phyloP scores from a whole-genome alignment of 2,888 invertebrate species.

The Lasiommata megera region DNA sequence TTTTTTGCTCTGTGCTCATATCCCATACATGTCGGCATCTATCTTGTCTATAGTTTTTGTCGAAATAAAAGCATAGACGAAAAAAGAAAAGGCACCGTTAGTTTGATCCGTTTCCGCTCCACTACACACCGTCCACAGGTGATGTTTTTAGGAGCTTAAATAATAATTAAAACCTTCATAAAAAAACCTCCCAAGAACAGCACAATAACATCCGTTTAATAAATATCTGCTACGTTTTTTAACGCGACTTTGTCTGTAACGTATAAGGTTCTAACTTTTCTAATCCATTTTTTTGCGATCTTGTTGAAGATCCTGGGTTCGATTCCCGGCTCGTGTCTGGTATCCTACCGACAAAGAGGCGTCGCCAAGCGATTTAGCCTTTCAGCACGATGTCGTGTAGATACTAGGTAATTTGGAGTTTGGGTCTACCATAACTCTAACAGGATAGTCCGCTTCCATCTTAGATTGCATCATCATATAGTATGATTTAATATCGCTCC shows the following conservation, averaged over 20 bases:
- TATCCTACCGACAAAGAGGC: too few species aligned
- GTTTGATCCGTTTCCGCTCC: slow-evolving; percentile 74
- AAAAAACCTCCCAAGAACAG: slow-evolving; percentile 41
- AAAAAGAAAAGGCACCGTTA: slow-evolving; percentile 72
- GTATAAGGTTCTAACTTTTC: too few species aligned
- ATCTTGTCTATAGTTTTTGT: slow-evolving; percentile 65
- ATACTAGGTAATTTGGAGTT: too few species aligned
- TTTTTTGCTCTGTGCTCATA: slow-evolving; percentile 62
- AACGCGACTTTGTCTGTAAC: background rate
- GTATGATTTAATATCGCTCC: too few species aligned
- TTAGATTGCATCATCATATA: too few species aligned
- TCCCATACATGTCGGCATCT: slow-evolving; percentile 67
- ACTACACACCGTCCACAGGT: slow-evolving; percentile 73
- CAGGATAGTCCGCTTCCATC: too few species aligned
- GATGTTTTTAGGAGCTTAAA: slow-evolving; percentile 64
- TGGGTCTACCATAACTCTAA: too few species aligned
- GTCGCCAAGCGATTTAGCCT: too few species aligned
- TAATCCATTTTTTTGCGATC: too few species aligned
- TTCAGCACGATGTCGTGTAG: too few species aligned
- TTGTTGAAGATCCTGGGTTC: too few species aligned
- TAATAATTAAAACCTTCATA: slow-evolving; percentile 64
- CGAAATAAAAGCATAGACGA: slow-evolving; percentile 51
- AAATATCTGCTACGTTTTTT: background rate
- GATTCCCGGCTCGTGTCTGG: too few species aligned
- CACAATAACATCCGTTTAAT: slow-evolving; percentile 30